phyloP scores from a whole-genome alignment of 1,140 invertebrate species.

The Antheraea pernyi region DNA sequence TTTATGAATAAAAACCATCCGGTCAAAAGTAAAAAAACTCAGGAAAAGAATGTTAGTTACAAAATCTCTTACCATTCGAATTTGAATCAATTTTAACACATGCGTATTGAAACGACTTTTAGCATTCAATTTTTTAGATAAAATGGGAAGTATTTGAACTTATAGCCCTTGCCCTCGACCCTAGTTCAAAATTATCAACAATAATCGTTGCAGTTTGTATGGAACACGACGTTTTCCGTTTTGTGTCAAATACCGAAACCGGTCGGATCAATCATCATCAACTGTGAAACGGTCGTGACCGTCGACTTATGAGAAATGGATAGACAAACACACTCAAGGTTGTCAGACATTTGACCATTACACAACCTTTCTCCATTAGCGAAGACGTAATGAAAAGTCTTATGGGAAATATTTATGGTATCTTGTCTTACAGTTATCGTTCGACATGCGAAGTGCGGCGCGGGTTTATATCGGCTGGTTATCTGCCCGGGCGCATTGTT shows the following conservation, averaged over 20 bases:
- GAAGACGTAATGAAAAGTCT: constrained; percentile 43
- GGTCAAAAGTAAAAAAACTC: too few relatives aligned
- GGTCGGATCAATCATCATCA: too few relatives aligned
- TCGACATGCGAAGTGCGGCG: constrained; percentile 48
- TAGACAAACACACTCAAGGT: constrained; percentile 46
- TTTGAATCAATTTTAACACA: too few relatives aligned
- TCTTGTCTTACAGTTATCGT: constrained; percentile 65
- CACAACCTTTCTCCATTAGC: not conserved
- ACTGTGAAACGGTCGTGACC: constrained; percentile 59
- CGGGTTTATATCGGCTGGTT: constrained; percentile 46
- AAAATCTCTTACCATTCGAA: too few relatives aligned
- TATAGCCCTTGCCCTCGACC: not conserved
- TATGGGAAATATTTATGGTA: constrained; percentile 66
- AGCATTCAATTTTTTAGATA: too few relatives aligned
- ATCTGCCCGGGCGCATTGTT: constrained; percentile 65
- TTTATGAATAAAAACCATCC: too few relatives aligned
- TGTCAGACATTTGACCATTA: constrained; percentile 2
- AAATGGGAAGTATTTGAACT: not conserved
- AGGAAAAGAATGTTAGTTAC: too few relatives aligned
- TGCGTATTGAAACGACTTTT: too few relatives aligned
- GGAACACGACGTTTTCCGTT: constrained; percentile 7
- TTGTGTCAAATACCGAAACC: not conserved
- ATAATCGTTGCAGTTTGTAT: not conserved
- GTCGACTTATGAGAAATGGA: constrained; percentile 62
- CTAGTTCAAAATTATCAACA: not conserved